Percentiles rank a stretch among this genome's conserved stretches.
phyloP scores from a whole-genome alignment of 2,888 invertebrate genomes.

The Heliconius erato region DNA sequence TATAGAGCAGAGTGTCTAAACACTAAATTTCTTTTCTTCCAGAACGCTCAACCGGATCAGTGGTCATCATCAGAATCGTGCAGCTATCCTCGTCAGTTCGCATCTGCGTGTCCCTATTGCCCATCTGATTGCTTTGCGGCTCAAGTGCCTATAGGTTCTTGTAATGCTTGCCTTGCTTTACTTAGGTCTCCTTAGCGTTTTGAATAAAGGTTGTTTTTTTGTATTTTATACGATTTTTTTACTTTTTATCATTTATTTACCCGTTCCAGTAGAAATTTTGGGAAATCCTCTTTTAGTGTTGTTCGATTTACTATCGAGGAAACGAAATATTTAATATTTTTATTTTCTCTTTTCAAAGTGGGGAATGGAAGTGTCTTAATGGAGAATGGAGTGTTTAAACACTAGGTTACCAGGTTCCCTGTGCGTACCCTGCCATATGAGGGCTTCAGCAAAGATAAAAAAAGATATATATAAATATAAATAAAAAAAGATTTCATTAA shows the following conservation, averaged over 20 bases:
- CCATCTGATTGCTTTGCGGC: constrained; percentile 68
- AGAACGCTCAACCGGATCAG: constrained; percentile 64
- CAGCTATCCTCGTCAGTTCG: constrained; percentile 61
- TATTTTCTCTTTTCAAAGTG: neutral
- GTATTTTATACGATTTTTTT: neutral
- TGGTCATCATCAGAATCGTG: constrained; percentile 63
- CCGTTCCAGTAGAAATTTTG: too few species aligned
- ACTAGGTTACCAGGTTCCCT: neutral
- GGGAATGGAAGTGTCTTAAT: neutral
- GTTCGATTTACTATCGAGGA: neutral
- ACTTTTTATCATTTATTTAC: neutral
- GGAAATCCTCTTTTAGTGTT: too few species aligned
- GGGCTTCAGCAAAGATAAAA: too few species aligned
- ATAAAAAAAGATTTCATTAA: too few species aligned
- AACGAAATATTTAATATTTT: neutral
- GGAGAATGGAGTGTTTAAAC: neutral
- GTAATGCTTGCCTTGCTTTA: constrained; percentile 67
- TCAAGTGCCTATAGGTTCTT: constrained; percentile 67
- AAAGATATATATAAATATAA: too few species aligned
- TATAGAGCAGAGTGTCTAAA: neutral
- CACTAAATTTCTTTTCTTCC: constrained; percentile 37
- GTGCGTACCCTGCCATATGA: neutral
- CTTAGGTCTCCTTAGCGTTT: constrained; percentile 56
- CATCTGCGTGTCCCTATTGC: constrained; percentile 68
- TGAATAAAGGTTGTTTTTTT: neutral